Evolutionary conservation across 2,888 invertebrate species (phyloP), one percentile per base, ranked within the genome.

Genomic region (Microctonus aethiopoides): DNA sequence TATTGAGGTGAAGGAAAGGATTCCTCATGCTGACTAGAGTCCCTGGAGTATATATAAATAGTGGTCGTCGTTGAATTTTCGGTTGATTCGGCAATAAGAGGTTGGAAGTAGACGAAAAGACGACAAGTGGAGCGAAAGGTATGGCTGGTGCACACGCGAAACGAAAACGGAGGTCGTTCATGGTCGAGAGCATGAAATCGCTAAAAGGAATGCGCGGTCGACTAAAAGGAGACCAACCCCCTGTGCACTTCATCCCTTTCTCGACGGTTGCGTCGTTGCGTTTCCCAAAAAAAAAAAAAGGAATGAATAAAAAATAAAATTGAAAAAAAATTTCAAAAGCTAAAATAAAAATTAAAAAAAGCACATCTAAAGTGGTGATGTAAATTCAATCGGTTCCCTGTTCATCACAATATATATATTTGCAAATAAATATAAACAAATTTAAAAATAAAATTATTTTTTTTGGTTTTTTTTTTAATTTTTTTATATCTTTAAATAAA

Each of bases 191-290:
- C 74, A 78, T 76, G 79, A 79, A 82, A 85, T 84, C 81, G 79
- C 80, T 85, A 85, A 85, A 84, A 84, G 85, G 80, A 86, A 84
- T 84, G 81, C 80, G 83, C 84, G 80, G 76, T 81, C 81, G 79
- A 84, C 81, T 80, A 81, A 81, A 79, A 82, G 77, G 79, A 78
- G 75, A 72, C 74, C 39, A 29, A 70, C 61, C 46, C 68, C 41
- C 59, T 32, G 36, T 41, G 34, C 36, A 24, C 46, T 64, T 22
- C 16, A 32, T 29, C 57, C 20, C 57, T 57, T 57, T 7, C 29
- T 34, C 22, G 52, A 52, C 51, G 62, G 26, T 46, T 56, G 54
- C 39, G 36, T 26, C 54, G 36, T 16, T 60, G 51, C 39, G n/a
- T 22, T 36, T 6, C 34, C 22, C 9, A 39, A 39, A 16, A 36